Base-by-base conservation (phyloP, 2,888 invertebrate species). In the Mythimna impura region DNA sequence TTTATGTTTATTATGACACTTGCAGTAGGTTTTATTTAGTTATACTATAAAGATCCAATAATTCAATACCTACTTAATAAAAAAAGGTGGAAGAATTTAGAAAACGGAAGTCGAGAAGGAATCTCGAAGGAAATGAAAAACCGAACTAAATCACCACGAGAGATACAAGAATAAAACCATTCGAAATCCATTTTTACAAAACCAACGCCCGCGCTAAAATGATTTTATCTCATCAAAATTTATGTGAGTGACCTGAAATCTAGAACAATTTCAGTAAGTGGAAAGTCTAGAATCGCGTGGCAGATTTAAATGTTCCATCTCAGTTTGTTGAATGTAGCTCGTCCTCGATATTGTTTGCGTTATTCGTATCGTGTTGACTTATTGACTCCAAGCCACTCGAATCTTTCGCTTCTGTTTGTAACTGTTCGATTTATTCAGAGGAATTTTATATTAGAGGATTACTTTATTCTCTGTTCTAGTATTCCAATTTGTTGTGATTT, bases 331-430 rank as follows among this genome's bases (percentile, higher is more conserved):
- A 71, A 84, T 80, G 70, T 81, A 77, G 82, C 80, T 78, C 80
- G 76, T 80, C 73, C 78, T 80, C 79, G 85, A 87, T 88, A 87
- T 85, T 83, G 78, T 83, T 81, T 83, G 80, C 77, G 70, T 69
- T 79, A 84, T 79, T 73, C 73, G 80, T 72, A 76, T 71, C 57
- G 58, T 70, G 64, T 81, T 81, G 81, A 78, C 76, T 82, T 81
- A 80, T 84, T 86, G 86, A 81, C 76, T 84, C 65, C 40, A 66
- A 73, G 73, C 67, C 74, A 72, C 84, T 84, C 69, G 69, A 77
- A 72, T 82, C 70, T 62, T 76, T 66, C 71, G 60, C 70, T 71
- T 65, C 67, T 75, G 68, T 84, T 75, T 76, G 70, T 54, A 55
- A 30, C 55, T 62, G 30, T 67, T 72, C 60, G 25, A 66, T 80